These are phyloP conservation scores for Riparia riparia DNA, from an alignment of 2,113 vertebrate species.

Conservation along the genomic window DNA sequence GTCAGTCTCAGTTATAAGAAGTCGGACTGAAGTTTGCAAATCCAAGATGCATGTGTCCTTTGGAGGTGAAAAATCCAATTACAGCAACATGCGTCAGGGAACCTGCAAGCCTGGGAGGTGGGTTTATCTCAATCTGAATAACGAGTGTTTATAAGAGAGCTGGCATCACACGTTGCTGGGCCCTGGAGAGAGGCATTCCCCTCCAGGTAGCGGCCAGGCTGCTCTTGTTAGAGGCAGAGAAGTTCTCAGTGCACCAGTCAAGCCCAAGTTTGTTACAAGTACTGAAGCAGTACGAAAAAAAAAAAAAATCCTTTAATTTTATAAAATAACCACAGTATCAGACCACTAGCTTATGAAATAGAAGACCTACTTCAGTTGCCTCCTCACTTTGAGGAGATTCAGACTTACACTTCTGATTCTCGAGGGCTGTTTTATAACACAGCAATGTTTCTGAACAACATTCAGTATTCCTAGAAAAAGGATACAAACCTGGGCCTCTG, in stretches of 20 bases:
- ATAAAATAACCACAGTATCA: background rate
- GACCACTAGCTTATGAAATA: slow-evolving; percentile 40
- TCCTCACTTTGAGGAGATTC: background rate
- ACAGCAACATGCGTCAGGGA: background rate
- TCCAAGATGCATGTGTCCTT: slow-evolving; percentile 52
- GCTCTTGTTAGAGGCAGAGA: slow-evolving; percentile 27
- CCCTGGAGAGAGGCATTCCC: slow-evolving; percentile 36
- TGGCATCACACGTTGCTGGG: slow-evolving; percentile 20
- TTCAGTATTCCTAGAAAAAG: background rate
- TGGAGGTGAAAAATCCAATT: slow-evolving; percentile 70
- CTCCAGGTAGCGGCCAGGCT: slow-evolving; percentile 9
- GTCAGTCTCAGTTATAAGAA: slow-evolving; percentile 25
- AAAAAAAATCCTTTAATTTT: slow-evolving; percentile 12
- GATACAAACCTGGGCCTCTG: background rate
- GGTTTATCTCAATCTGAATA: slow-evolving; percentile 45
- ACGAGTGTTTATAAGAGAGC: slow-evolving; percentile 17
- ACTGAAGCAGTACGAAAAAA: background rate
- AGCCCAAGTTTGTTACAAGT: background rate
- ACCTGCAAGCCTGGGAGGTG: slow-evolving; percentile 39
- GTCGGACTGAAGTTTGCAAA: slow-evolving; percentile 35
- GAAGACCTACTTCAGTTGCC: slow-evolving; percentile 20
- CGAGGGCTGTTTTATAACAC: background rate
- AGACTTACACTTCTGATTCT: background rate
- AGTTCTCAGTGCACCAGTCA: slow-evolving; percentile 5
- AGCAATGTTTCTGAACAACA: background rate